These are phyloP conservation scores for Amphipyra tragopoginis DNA, from an alignment of 2,888 invertebrate genomes.

Conservation along the genomic window DNA sequence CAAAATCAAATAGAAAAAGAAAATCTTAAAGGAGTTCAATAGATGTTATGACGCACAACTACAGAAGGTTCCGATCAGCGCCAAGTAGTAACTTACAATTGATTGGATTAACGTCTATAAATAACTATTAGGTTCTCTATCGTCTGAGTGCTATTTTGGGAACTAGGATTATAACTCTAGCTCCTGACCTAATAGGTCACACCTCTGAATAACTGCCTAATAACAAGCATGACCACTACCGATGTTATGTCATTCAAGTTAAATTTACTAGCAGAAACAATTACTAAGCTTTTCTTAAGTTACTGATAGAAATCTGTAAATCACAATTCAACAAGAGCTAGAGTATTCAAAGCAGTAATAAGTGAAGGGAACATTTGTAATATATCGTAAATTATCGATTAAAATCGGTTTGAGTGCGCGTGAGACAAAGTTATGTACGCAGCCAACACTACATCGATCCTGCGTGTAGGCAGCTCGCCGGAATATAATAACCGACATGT, in stretches of 20 bases:
- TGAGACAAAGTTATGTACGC: slow-evolving; percentile 66
- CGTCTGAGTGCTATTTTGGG: neutral
- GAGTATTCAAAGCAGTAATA: slow-evolving; percentile 48
- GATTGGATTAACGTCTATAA: neutral
- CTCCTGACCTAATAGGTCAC: neutral
- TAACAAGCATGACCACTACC: slow-evolving; percentile 20
- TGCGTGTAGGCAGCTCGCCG: slow-evolving; percentile 53
- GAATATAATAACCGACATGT: slow-evolving; percentile 62
- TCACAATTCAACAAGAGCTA: slow-evolving; percentile 44
- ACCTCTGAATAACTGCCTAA: slow-evolving; percentile 17
- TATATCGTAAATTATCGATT: slow-evolving; percentile 73
- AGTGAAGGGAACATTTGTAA: slow-evolving; percentile 70
- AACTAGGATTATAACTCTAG: neutral
- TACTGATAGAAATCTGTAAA: slow-evolving; percentile 50
- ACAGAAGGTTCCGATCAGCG: neutral
- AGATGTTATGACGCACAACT: neutral
- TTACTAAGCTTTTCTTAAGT: slow-evolving; percentile 40
- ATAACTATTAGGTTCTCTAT: too few relatives aligned
- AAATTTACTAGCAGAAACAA: slow-evolving; percentile 44
- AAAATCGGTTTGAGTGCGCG: slow-evolving; percentile 68
- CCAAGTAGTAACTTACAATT: neutral
- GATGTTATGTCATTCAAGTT: slow-evolving; percentile 22
- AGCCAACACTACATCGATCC: slow-evolving; percentile 47
- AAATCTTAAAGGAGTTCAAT: too few relatives aligned
- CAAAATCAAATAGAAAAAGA: too few relatives aligned